Conservation (phyloP, 2,797 vertebrate species). For the Sandelia bainsii region DNA sequence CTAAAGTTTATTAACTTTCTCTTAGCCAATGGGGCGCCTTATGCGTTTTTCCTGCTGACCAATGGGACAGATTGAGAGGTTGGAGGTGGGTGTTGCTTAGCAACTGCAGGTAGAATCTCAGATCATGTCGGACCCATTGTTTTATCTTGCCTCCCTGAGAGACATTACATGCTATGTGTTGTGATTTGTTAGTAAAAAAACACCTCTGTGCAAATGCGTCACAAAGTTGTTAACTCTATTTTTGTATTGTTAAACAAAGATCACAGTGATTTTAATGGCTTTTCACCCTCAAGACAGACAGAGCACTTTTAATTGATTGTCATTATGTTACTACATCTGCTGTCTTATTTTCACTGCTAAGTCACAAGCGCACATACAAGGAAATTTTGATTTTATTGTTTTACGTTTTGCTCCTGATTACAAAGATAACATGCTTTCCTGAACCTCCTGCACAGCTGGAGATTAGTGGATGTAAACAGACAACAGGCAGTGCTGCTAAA, state of each 20-base stretch:
- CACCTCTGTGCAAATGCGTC: constrained; percentile 73
- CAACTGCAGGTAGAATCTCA: constrained; percentile 91
- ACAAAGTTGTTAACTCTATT: constrained; percentile 80
- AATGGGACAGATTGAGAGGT: constrained; percentile 84
- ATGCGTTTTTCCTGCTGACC: constrained; percentile 83
- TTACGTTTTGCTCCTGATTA: constrained; percentile 9
- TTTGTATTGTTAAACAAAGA: constrained; percentile 64
- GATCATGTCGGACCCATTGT: constrained; percentile 88
- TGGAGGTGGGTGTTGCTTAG: constrained; percentile 91
- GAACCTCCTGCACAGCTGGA: constrained; percentile 14
- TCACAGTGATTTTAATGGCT: constrained; percentile 57
- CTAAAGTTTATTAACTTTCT: constrained; percentile 89
- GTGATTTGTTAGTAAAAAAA: constrained; percentile 76
- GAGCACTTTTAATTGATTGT: constrained; percentile 57
- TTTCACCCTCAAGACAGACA: constrained; percentile 44
- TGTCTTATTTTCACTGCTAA: constrained; percentile 15
- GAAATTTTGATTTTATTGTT: constrained; percentile 15
- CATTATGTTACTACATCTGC: constrained; percentile 37
- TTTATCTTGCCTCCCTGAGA: constrained; percentile 83
- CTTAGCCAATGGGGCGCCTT: constrained; percentile 82
- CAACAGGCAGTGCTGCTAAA: constrained; percentile 25
- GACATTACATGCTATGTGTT: constrained; percentile 82
- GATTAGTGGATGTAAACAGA: constrained; percentile 33
- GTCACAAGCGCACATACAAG: constrained; percentile 2
- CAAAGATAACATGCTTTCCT: constrained; percentile 31